These are phyloP conservation scores for Sebastes itinus DNA, from an alignment of 2,797 vertebrate genomes.

Conservation along the genomic window DNA sequence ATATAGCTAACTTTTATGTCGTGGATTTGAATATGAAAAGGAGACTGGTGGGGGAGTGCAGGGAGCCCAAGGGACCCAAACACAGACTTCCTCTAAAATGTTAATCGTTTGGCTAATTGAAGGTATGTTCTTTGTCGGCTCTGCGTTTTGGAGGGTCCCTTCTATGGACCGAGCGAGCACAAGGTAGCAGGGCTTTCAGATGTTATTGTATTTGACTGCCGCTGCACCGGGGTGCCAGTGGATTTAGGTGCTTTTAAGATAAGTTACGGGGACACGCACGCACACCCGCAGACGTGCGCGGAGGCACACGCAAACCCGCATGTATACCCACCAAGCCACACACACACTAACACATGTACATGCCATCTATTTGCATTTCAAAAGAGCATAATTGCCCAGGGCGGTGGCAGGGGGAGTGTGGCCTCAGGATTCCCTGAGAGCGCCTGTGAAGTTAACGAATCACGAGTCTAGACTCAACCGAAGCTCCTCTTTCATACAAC, in stretches of 20 bases:
- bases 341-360: constrained; percentile 51
- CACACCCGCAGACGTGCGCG: constrained; percentile 45
- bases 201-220: constrained; percentile 81
- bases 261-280: constrained; percentile 66
- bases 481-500: constrained; percentile 63
- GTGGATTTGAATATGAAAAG: constrained; percentile 82
- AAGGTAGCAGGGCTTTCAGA: constrained; percentile 76
- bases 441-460: constrained; percentile 78
- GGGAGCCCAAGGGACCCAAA: constrained; percentile 75
- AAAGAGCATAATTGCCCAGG: constrained; percentile 76
- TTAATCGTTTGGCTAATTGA: constrained; percentile 82
- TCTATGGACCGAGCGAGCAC: constrained; percentile 72
- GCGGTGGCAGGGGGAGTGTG: constrained; percentile 73
- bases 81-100: constrained; percentile 83
- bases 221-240: constrained; percentile 67
- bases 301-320: constrained; percentile 31
- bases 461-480: constrained; percentile 69
- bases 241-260: constrained; percentile 80
- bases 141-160: constrained; percentile 74
- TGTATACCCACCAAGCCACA: constrained; percentile 19
- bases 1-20: constrained; percentile 76
- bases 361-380: constrained; percentile 74
- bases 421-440: constrained; percentile 80
- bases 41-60: constrained; percentile 51
- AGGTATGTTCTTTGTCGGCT: constrained; percentile 81